These are phyloP conservation scores for Chrysogorgia sp. DNA, from an alignment of 92 coral and sea anemone species.

Conservation along the genomic window DNA sequence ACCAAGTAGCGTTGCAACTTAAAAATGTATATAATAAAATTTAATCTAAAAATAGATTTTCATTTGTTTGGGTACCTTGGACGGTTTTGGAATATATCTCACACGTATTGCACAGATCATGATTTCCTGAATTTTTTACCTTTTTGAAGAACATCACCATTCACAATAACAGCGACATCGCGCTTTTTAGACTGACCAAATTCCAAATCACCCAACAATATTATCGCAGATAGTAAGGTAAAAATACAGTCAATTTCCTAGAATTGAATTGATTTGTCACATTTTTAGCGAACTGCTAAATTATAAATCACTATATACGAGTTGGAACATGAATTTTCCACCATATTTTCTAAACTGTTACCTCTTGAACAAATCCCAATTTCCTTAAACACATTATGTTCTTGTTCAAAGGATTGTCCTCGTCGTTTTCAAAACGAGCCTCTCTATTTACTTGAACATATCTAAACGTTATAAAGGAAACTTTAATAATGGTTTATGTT, in stretches of 20 bases:
- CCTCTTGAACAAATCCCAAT: not conserved
- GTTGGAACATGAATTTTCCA: no score
- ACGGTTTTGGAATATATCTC: no score
- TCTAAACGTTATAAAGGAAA: not conserved
- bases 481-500: not conserved
- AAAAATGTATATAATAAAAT: not conserved
- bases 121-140: slow-evolving; percentile 9
- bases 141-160: slow-evolving; percentile 7
- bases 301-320: no score
- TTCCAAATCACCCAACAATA: slow-evolving; percentile 26
- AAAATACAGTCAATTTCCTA: slow-evolving; percentile 26
- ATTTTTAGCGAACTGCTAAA: not conserved
- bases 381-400: not conserved
- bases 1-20: slow-evolving; percentile 6
- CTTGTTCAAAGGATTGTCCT: not conserved
- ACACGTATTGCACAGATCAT: no score
- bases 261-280: not conserved
- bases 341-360: not conserved
- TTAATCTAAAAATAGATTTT: not conserved
- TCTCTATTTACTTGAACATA: not conserved
- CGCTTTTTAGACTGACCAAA: slow-evolving; percentile 12
- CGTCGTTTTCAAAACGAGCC: not conserved
- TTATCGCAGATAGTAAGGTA: not conserved
- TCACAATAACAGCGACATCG: not conserved
- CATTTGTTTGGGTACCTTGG: not conserved